Conservation (phyloP, 2,888 invertebrate genomes). For the Orthonevra nobilis region DNA sequence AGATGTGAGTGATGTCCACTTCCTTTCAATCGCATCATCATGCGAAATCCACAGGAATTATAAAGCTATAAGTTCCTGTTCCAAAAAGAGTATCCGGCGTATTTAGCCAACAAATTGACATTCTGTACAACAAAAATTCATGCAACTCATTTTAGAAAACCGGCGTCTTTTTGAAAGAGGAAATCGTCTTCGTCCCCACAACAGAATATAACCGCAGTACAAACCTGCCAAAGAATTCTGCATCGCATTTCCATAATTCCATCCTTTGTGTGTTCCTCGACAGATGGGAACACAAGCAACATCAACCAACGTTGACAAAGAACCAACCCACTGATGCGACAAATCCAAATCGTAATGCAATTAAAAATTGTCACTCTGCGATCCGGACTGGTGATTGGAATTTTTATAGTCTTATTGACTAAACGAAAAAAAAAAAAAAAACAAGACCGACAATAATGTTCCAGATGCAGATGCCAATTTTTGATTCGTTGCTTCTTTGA, state of each 20-base stretch:
- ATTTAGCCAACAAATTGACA: no score
- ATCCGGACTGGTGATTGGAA: constrained; percentile 55
- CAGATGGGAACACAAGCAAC: constrained; percentile 2
- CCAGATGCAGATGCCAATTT: no score
- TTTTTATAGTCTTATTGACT: constrained; percentile 60
- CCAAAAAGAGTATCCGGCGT: no score
- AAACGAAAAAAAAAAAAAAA: not conserved
- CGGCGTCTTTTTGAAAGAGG: no score
- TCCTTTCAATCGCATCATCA: no score
- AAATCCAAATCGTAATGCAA: constrained; percentile 61
- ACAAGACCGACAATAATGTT: no score
- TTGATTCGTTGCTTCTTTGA: no score
- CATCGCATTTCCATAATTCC: constrained; percentile 63
- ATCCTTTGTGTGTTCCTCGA: constrained; percentile 49
- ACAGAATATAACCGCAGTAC: not conserved
- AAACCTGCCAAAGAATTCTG: constrained; percentile 24
- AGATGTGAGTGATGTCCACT: no score
- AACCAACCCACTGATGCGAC: constrained; percentile 52
- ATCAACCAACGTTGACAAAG: constrained; percentile 28
- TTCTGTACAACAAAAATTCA: no score
- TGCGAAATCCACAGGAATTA: no score
- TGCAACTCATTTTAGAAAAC: no score
- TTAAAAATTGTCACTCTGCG: constrained; percentile 60
- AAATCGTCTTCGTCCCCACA: constrained; percentile 9
- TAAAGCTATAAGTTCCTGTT: no score